Evolutionary conservation across 2,888 invertebrate species (phyloP).

Genomic region (Homarus gammarus): DNA sequence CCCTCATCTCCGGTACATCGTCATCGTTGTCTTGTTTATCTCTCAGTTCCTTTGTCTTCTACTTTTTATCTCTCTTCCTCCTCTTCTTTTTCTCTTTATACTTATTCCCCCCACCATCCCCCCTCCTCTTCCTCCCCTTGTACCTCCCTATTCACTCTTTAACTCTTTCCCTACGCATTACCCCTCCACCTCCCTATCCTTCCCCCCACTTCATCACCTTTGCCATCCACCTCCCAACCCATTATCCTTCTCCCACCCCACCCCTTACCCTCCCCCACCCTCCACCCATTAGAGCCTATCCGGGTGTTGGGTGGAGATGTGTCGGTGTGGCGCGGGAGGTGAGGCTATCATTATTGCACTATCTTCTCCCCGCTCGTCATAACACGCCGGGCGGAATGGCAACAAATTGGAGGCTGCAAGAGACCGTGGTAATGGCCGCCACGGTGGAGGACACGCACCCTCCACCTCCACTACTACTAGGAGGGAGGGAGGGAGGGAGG

Average conservation of each 20-base stretch:
- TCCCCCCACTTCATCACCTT: not conserved
- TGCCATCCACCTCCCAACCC: not conserved
- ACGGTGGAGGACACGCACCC: conserved; percentile 28
- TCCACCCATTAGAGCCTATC: conserved; percentile 11
- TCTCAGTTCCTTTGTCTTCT: too few species aligned
- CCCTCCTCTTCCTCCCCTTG: too few species aligned
- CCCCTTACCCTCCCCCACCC: not conserved
- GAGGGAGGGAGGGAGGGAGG: not conserved
- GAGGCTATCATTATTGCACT: conserved; percentile 43
- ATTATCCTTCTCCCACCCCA: not conserved
- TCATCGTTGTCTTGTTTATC: too few species aligned
- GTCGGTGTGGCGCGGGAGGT: conserved; percentile 17
- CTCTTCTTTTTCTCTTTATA: too few species aligned
- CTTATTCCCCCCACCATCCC: too few species aligned
- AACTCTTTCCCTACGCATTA: too few species aligned
- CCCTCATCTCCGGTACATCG: too few species aligned
- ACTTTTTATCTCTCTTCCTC: too few species aligned
- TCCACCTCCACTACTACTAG: not conserved
- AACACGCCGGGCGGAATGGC: conserved; percentile 47
- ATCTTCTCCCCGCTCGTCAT: conserved; percentile 49
- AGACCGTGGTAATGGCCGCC: conserved; percentile 27
- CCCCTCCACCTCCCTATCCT: too few species aligned
- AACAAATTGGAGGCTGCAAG: conserved; percentile 47
- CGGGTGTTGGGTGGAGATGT: not conserved
- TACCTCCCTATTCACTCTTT: too few species aligned